phyloP scores from a whole-genome alignment of 2,797 vertebrate genomes.

The Crocidura indochinensis region DNA sequence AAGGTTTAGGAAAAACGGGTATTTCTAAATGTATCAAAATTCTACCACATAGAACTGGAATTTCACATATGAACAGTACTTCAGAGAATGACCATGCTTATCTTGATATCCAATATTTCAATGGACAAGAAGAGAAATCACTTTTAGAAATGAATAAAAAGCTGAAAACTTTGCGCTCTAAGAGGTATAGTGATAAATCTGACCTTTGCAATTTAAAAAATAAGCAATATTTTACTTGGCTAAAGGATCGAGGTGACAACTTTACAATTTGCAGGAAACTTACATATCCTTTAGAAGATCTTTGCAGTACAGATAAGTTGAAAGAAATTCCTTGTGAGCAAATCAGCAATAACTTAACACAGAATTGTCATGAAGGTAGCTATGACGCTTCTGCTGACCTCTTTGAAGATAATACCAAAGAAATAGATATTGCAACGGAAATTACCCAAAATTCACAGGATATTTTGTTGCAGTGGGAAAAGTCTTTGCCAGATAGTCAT shows the following conservation, averaged over 20 bases:
- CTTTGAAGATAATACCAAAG: slow-evolving; percentile 86
- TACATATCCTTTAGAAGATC: slow-evolving; percentile 67
- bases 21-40: slow-evolving; percentile 26
- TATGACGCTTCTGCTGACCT: slow-evolving; percentile 92
- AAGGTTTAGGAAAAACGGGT: slow-evolving; percentile 56
- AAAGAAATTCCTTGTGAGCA: slow-evolving; percentile 69
- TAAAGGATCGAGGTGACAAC: slow-evolving; percentile 62
- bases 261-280: slow-evolving; percentile 53
- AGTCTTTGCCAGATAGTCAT: slow-evolving; percentile 70
- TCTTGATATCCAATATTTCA: slow-evolving; percentile 30
- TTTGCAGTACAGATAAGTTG: slow-evolving; percentile 67
- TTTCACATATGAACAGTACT: slow-evolving; percentile 38
- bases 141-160: slow-evolving; percentile 70
- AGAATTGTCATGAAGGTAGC: slow-evolving; percentile 74
- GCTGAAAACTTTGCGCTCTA: slow-evolving; percentile 22
- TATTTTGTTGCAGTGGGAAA: slow-evolving; percentile 68
- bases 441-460: slow-evolving; percentile 70
- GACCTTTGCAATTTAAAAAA: slow-evolving; percentile 72
- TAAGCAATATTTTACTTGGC: slow-evolving; percentile 74
- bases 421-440: slow-evolving; percentile 70
- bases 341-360: slow-evolving; percentile 33
- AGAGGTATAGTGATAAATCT: not conserved
- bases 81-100: slow-evolving; percentile 68
- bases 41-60: slow-evolving; percentile 28
- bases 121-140: slow-evolving; percentile 50